Evolutionary conservation across 2,888 invertebrate species (phyloP), one percentile per base, ranked within the genome.

Genomic region (Sarcophaga caerulescens): DNA sequence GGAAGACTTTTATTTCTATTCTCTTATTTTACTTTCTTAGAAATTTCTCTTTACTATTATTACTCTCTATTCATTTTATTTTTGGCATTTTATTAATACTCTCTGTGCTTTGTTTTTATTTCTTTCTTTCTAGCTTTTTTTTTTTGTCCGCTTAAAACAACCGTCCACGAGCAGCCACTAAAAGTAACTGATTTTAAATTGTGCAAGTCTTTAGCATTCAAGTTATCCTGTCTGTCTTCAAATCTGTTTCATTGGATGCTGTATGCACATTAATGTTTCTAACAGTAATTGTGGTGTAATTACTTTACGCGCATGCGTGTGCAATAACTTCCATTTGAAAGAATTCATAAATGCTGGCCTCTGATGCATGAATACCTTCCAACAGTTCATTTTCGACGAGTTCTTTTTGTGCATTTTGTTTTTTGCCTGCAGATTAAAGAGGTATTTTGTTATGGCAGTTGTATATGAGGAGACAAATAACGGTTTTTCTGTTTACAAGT

Each of bases 111-210:
- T 71, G 21, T 63, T 19, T 71, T 65, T 35, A 21, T 45, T 70
- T 19, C 47, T 52, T 45, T 59, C 66, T 6, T 47, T 59, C 44
- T 47, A 65, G 63, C 44, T 45, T 73, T 81, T 85, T 25, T 87
- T 80, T 19, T 89, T 90, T 89, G 88, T 87, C 88, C 88, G 88
- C 88, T 88, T 89, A 81, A 89, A 91, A 90, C 90, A 91, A 92
- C 91, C 92, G 90, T 89, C 89, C 91, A 89, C 90, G 89, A 90
- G 89, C 89, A 92, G 90, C 91, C 89, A 90, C 91, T 87, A 90
- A 91, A 90, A 90, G 91, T 91, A 92, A 92, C 92, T 92, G 92
- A 92, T 88, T 91, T 89, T 85, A 82, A 71, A 85, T 90, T 91
- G 90, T 88, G 90, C 88, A 89, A 88, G 88, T 89, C 89, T 66